These are phyloP conservation scores for Tyria jacobaeae DNA, from an alignment of 2,888 invertebrate species.

Conservation along the genomic window DNA sequence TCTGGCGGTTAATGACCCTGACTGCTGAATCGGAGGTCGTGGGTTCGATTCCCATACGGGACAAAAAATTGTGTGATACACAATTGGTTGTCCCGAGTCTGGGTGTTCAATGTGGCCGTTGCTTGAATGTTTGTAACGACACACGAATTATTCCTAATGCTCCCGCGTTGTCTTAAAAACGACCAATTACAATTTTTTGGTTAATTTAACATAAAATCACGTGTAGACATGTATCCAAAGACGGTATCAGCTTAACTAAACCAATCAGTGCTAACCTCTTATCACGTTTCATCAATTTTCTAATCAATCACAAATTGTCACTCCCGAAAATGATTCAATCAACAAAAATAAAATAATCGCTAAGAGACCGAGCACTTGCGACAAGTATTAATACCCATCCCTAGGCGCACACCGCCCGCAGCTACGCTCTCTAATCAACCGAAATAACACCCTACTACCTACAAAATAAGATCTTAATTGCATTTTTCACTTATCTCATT, in stretches of 20 bases:
- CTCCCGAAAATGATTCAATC: slow-evolving; percentile 32
- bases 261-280: slow-evolving; percentile 8
- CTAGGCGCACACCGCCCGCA: slow-evolving; percentile 60
- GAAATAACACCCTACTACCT: slow-evolving; percentile 55
- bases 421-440: slow-evolving; percentile 44
- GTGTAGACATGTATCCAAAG: neutral
- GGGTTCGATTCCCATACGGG: no score
- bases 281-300: slow-evolving; percentile 17
- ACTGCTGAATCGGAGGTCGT: no score
- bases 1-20: no score
- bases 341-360: slow-evolving; percentile 41
- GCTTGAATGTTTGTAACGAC: no score
- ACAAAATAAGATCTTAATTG: slow-evolving; percentile 60
- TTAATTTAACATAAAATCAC: no score
- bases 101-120: no score
- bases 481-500: slow-evolving; percentile 50
- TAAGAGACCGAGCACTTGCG: slow-evolving; percentile 30
- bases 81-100: no score
- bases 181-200: no score
- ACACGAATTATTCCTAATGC: no score
- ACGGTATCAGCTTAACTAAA: neutral
- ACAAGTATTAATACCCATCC: slow-evolving; percentile 56
- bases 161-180: no score
- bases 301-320: slow-evolving; percentile 28
- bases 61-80: no score